Conservation (phyloP, 2,888 invertebrate species). For the Ophion costatus region DNA sequence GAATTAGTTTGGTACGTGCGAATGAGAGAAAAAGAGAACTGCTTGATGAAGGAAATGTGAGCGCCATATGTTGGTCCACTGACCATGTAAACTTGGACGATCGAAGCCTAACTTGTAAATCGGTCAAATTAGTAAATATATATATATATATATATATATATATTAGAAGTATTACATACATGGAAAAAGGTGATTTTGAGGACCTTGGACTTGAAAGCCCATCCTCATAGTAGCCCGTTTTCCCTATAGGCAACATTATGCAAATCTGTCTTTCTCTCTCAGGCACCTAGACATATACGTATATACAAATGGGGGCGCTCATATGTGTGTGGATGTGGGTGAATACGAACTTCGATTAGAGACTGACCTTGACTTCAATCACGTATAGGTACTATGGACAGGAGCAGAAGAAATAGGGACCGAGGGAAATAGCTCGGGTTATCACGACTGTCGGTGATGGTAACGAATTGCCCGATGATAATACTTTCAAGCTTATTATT, state of each 20-base stretch:
- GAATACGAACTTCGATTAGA: slow-evolving; percentile 34
- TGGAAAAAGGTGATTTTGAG: too few relatives aligned
- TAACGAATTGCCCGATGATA: slow-evolving; percentile 47
- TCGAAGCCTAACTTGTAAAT: slow-evolving; percentile 53
- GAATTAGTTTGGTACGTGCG: too few relatives aligned
- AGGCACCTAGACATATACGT: too few relatives aligned
- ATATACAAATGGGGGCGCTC: too few relatives aligned
- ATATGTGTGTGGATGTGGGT: too few relatives aligned
- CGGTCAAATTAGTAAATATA: slow-evolving; percentile 7
- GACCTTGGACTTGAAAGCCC: too few relatives aligned
- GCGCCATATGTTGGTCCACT: not conserved
- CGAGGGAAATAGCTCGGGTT: slow-evolving; percentile 17
- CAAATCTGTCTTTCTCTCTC: too few relatives aligned
- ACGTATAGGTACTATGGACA: slow-evolving; percentile 29
- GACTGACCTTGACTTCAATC: slow-evolving; percentile 61
- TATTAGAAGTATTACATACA: too few relatives aligned
- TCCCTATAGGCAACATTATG: too few relatives aligned
- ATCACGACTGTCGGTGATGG: slow-evolving; percentile 43
- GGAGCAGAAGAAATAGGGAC: not conserved
- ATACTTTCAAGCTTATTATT: slow-evolving; percentile 27
- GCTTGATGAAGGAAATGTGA: too few relatives aligned
- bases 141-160: not conserved
- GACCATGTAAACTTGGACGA: slow-evolving; percentile 11
- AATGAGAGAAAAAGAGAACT: not conserved
- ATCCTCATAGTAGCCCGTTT: too few relatives aligned